phyloP scores from a whole-genome alignment of 2,888 invertebrate genomes.

The Nymphalis c-album region DNA sequence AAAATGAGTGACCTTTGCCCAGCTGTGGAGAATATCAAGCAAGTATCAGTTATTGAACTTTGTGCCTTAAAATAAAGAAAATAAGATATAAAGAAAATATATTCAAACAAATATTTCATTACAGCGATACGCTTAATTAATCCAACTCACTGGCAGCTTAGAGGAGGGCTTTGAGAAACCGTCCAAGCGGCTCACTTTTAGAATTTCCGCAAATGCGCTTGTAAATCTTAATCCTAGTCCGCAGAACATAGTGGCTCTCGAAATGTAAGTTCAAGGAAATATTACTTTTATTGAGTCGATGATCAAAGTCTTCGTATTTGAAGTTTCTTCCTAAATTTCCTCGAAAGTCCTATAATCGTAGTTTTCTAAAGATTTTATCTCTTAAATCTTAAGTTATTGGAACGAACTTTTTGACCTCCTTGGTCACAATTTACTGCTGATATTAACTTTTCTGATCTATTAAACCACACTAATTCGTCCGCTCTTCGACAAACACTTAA shows the following conservation, averaged over 20 bases:
- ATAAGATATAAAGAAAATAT: not conserved
- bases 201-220: not conserved
- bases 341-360: too few species aligned
- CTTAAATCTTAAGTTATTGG: too few species aligned
- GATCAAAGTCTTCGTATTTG: not conserved
- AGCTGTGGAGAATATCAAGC: too few species aligned
- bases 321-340: not conserved
- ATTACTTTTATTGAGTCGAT: not conserved
- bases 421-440: too few species aligned
- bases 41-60: too few species aligned
- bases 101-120: not conserved
- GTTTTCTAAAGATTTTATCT: too few species aligned
- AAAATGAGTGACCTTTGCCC: too few species aligned
- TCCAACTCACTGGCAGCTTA: not conserved
- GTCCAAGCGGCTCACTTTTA: not conserved
- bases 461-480: not conserved
- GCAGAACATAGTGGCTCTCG: not conserved
- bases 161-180: not conserved
- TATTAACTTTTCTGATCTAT: not conserved
- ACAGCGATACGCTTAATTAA: not conserved
- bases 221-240: not conserved
- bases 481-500: not conserved
- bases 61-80: too few species aligned
- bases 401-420: too few species aligned
- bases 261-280: not conserved